phyloP scores from a whole-genome alignment of 1,140 invertebrate species.

The Pectinophora gossypiella region DNA sequence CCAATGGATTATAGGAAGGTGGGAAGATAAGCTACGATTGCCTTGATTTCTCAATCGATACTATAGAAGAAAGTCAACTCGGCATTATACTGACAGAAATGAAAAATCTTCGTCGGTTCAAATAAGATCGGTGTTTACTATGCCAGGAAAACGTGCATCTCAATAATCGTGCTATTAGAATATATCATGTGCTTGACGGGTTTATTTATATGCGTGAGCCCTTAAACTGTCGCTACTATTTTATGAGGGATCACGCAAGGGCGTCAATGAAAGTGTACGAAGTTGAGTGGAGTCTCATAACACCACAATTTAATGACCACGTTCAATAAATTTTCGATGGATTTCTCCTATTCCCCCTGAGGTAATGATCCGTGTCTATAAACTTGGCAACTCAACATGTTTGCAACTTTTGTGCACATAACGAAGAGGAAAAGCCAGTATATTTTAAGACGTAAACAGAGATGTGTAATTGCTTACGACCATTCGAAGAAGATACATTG shows the following conservation, averaged over 20 bases:
- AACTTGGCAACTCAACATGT: not conserved
- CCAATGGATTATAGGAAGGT: not conserved
- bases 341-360: constrained; percentile 10
- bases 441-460: not conserved
- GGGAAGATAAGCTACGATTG: not conserved
- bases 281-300: constrained; percentile 1
- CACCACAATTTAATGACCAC: constrained; percentile 4
- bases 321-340: constrained; percentile 7
- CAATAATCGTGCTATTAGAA: no score
- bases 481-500: not conserved
- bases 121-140: no score
- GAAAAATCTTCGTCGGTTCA: no score
- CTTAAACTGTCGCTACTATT: not conserved
- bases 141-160: no score
- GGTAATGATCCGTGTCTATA: constrained; percentile 1
- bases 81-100: no score
- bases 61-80: no score
- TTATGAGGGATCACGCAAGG: not conserved
- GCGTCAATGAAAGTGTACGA: not conserved
- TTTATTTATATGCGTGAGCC: not conserved
- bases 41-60: not conserved
- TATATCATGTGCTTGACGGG: no score
- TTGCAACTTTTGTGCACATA: not conserved
- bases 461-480: no score
- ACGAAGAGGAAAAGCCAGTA: not conserved